Conservation (phyloP, 2,113 vertebrate species). For the Candoia aspera region DNA sequence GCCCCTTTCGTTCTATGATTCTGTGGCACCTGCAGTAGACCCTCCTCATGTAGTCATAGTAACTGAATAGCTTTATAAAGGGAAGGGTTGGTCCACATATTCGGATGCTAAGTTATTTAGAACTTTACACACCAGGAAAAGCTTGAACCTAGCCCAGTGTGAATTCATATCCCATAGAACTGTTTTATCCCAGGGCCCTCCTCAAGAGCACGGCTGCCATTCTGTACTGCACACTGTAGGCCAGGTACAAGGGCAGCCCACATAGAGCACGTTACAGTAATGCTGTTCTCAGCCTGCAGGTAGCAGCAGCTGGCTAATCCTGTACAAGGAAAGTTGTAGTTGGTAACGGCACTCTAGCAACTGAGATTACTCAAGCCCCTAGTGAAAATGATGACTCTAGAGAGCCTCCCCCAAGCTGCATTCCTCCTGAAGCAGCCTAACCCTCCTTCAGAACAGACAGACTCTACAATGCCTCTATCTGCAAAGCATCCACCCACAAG, state of each 20-base stretch:
- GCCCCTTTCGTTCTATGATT: background rate
- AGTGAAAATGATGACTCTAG: background rate
- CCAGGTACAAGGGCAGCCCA: background rate
- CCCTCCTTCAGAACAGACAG: background rate
- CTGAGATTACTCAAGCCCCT: background rate
- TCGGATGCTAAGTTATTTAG: background rate
- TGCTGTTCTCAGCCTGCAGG: background rate
- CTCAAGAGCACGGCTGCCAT: background rate
- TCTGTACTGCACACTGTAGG: background rate
- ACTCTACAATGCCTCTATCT: background rate
- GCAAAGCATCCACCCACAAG: background rate
- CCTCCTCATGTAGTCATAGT: background rate
- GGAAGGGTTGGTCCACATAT: background rate
- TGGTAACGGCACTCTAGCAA: background rate
- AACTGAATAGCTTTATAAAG: background rate
- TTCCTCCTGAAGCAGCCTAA: background rate
- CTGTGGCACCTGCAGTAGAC: background rate
- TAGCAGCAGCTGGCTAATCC: background rate
- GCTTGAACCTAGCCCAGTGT: background rate
- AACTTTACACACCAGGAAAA: background rate
- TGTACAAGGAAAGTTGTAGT: background rate
- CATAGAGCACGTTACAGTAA: background rate
- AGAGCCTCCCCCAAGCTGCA: background rate
- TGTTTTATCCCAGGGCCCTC: background rate
- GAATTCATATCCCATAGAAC: background rate